Evolutionary conservation across 2,113 vertebrate species (phyloP).

Genomic region (Numida meleagris): DNA sequence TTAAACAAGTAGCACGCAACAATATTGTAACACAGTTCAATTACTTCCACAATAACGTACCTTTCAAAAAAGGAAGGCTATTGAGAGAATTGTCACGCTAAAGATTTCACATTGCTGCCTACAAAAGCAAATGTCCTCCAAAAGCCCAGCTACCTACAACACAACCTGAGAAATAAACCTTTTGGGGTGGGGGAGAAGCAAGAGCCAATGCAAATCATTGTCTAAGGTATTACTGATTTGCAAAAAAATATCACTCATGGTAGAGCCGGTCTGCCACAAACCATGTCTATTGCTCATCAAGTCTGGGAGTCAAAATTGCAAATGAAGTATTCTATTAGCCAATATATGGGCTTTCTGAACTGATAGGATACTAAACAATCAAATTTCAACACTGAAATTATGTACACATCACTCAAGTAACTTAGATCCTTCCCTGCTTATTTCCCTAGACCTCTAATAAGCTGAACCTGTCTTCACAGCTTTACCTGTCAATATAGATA

Average conservation of each 20-base stretch:
- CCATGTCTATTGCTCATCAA: neutral
- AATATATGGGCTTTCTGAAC: neutral
- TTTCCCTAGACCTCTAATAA: neutral
- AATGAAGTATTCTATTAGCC: neutral
- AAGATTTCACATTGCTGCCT: neutral
- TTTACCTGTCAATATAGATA: constrained; percentile 1
- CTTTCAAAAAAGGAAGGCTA: neutral
- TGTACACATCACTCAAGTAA: neutral
- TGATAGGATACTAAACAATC: neutral
- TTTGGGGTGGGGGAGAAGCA: neutral
- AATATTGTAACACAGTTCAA: neutral
- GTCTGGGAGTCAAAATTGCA: neutral
- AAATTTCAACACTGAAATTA: neutral
- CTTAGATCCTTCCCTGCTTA: neutral
- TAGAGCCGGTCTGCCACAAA: neutral
- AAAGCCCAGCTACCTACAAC: neutral
- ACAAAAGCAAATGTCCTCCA: neutral
- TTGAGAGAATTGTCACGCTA: neutral
- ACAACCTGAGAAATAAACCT: neutral
- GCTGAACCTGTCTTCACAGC: neutral
- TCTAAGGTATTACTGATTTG: neutral
- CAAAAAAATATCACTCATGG: neutral
- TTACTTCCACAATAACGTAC: neutral
- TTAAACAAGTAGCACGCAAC: neutral
- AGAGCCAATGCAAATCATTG: neutral